Evolutionary conservation across 1,140 invertebrate genomes (phyloP).

Genomic region (Bombus pascuorum): DNA sequence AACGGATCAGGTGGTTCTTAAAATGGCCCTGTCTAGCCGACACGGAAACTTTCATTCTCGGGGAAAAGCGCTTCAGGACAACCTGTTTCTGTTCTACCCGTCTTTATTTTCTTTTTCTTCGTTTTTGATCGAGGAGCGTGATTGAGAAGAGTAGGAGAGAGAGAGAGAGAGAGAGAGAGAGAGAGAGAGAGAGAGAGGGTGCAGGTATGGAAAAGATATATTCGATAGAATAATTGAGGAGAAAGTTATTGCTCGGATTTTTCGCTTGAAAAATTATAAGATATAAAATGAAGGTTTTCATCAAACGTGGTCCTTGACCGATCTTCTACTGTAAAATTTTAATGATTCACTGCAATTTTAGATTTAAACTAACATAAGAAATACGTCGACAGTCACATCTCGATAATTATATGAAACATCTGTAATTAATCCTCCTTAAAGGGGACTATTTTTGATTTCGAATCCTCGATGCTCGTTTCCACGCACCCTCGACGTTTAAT

Average conservation of each 20-base stretch:
- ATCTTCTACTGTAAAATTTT: neutral
- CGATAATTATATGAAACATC: neutral
- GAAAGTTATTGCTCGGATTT: neutral
- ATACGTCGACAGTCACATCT: neutral
- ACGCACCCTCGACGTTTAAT: neutral
- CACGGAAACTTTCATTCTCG: slow-evolving; percentile 14
- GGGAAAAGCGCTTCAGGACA: neutral
- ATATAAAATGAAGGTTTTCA: neutral
- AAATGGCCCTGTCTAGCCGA: slow-evolving; percentile 40
- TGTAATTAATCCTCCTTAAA: too few relatives aligned
- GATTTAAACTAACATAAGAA: neutral
- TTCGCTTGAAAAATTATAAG: neutral
- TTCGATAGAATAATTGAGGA: neutral
- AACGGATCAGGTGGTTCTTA: slow-evolving; percentile 53
- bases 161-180: neutral
- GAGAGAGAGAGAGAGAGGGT: neutral
- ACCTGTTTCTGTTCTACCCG: neutral
- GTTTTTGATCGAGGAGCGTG: neutral
- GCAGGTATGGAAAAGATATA: neutral
- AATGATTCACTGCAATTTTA: neutral
- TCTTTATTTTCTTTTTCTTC: neutral
- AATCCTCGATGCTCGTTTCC: neutral
- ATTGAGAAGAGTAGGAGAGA: neutral
- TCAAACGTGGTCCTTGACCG: neutral
- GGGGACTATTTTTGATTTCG: neutral